A percentile compares a stretch with the other conserved stretches of the same genome.
phyloP scores from a whole-genome alignment of 1,140 invertebrate genomes.

The Zelostemma sp. region DNA sequence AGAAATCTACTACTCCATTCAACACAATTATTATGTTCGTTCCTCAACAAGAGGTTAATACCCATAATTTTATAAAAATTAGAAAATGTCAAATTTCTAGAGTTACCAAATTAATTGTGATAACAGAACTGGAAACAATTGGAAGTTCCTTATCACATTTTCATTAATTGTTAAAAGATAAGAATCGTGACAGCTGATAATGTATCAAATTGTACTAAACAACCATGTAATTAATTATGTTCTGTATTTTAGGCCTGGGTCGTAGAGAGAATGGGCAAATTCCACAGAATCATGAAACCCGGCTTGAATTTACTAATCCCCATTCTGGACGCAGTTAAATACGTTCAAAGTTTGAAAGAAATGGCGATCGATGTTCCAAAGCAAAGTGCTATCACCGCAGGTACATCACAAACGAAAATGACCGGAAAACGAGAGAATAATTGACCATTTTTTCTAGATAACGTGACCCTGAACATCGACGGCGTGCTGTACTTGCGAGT shows the following conservation, averaged over 20 bases:
- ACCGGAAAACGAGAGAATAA: no score
- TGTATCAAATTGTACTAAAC: background rate
- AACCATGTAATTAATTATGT: no score
- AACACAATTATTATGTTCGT: slow-evolving; percentile 98
- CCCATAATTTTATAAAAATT: no score
- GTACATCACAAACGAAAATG: slow-evolving; percentile 58
- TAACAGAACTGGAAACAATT: no score
- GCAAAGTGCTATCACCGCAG: slow-evolving; percentile 96
- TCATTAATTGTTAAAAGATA: no score
- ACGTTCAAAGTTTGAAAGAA: slow-evolving; percentile 99
- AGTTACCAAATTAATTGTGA: no score
- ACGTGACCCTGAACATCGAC: slow-evolving; percentile 97
- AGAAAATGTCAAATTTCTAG: no score
- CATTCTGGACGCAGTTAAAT: slow-evolving; percentile 93
- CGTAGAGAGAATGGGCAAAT: slow-evolving; percentile 98
- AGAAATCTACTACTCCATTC: slow-evolving; percentile 80
- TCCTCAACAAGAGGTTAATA: slow-evolving; percentile 93
- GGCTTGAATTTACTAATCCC: slow-evolving; percentile 96
- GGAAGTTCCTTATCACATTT: no score
- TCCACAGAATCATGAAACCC: slow-evolving; percentile 91
- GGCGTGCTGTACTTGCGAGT: slow-evolving; percentile 97
- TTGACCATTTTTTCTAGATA: slow-evolving; percentile 78
- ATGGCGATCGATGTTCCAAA: slow-evolving; percentile 99
- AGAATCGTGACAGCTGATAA: no score
- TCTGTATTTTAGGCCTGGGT: slow-evolving; percentile 88